These are phyloP conservation scores for Ranitomeya imitator DNA, from an alignment of 2,113 vertebrate genomes.

Conservation along the genomic window DNA sequence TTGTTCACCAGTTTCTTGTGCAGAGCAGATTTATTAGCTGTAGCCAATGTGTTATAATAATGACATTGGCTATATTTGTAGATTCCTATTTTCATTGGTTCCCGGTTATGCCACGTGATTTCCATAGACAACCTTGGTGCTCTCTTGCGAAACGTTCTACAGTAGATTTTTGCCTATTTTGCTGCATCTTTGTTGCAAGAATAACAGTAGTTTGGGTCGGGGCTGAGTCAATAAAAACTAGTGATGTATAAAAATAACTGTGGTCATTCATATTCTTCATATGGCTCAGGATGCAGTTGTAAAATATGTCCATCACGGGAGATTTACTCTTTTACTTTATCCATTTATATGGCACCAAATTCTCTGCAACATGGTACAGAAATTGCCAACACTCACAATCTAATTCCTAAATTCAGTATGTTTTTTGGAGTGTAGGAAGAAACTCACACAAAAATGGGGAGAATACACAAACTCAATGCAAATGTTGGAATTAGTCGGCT, in stretches of 20 bases:
- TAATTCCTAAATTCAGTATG: no score
- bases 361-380: no score
- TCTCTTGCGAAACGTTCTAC: not conserved
- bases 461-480: no score
- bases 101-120: constrained; percentile 13
- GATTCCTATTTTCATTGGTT: not conserved
- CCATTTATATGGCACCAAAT: no score
- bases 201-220: not conserved
- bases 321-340: no score
- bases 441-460: no score
- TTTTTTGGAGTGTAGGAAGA: no score
- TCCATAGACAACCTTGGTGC: not conserved
- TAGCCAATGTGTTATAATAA: not conserved
- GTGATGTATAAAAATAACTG: not conserved
- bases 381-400: no score
- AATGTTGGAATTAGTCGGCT: no score
- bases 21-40: not conserved
- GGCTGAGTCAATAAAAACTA: not conserved
- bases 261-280: not conserved
- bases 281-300: no score
- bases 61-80: constrained; percentile 8
- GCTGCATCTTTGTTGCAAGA: not conserved
- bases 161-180: no score
- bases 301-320: no score
- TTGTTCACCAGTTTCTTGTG: not conserved